Base-by-base conservation (phyloP, 2,888 invertebrate genomes). In the Electrophaes corylata region DNA sequence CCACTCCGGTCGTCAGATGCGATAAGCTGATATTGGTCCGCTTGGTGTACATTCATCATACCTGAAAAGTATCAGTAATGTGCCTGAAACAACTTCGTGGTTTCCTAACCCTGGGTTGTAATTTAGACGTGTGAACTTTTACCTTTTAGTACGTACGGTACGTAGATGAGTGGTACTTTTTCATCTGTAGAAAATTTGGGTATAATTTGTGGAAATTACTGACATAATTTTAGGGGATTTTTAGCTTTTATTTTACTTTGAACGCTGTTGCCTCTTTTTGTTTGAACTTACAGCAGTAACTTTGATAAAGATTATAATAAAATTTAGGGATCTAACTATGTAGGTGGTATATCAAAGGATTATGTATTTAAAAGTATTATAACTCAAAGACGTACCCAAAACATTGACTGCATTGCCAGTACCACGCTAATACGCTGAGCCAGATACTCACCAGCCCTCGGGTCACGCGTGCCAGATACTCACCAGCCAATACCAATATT, bases 51-150 rank as follows among this genome's bases (percentile, higher is more conserved):
- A 37, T 16, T 16, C 35, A 2, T 16, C 8, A 29, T 10, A 45
- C 40, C 39, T 33, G 49, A 51, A 43, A 51, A 51, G 51, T 51
- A 60, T 50, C 29, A 33, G 43, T 51, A 59, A 60, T 51, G 50
- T 47, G 29, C 16, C 37, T 49, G 18, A 35, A 45, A 59, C 43
- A 46, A 33, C 18, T 8, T 35, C 48, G 49, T 29, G 50, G 55
- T 51, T 57, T 46, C 12, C 46, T 49, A 55, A 53, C 48, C 47
- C 44, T 33, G 37, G 44, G 39, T 44, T 45, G 41, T 55, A 60
- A 60, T 60, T 60, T 60, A 55, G 60, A 56, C 60, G 51, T 55
- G 41, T 40, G 47, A 60, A 60, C 60, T 60, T n/a, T 51, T 47
- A 47, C 43, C 54, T 46, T 35, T 59, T 59, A 50, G 35, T 53